phyloP scores from a whole-genome alignment of 2,888 invertebrate genomes.

The Omphaloscelis lunosa region DNA sequence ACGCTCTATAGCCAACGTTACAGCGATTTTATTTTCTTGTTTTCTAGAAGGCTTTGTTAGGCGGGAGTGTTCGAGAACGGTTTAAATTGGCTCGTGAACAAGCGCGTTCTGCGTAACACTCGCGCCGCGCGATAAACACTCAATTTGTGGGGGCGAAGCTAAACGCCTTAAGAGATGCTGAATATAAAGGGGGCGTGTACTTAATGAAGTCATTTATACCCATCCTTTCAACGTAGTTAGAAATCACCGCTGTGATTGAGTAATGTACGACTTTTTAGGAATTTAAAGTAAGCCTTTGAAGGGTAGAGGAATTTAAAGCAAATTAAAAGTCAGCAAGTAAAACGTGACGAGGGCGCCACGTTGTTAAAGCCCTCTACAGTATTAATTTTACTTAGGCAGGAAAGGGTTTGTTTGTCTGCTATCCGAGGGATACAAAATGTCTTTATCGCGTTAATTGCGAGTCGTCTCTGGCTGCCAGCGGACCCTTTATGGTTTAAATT shows the following conservation, averaged over 20 bases:
- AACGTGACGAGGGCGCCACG: slow-evolving; percentile 58
- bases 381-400: slow-evolving; percentile 78
- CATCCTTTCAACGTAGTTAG: slow-evolving; percentile 69
- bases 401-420: slow-evolving; percentile 78
- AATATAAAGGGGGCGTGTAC: slow-evolving; percentile 76
- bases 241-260: slow-evolving; percentile 74
- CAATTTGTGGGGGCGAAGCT: slow-evolving; percentile 80
- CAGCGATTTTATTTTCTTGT: slow-evolving; percentile 82
- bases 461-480: slow-evolving; percentile 69
- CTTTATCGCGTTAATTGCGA: slow-evolving; percentile 82
- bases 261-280: slow-evolving; percentile 75
- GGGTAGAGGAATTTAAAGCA: slow-evolving; percentile 61
- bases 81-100: slow-evolving; percentile 84
- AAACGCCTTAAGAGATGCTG: slow-evolving; percentile 73
- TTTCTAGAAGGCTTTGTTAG: slow-evolving; percentile 79
- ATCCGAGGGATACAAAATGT: slow-evolving; percentile 77
- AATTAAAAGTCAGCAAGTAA: slow-evolving; percentile 69
- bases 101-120: slow-evolving; percentile 76
- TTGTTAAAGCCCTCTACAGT: slow-evolving; percentile 74
- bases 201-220: slow-evolving; percentile 84
- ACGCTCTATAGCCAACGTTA: slow-evolving; percentile 67
- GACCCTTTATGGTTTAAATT: slow-evolving; percentile 75
- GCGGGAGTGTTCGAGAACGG: slow-evolving; percentile 73
- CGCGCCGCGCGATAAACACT: slow-evolving; percentile 78
- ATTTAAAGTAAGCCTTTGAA: slow-evolving; percentile 61